phyloP scores from a whole-genome alignment of 2,113 vertebrate genomes.

The Tiliqua scincoides region DNA sequence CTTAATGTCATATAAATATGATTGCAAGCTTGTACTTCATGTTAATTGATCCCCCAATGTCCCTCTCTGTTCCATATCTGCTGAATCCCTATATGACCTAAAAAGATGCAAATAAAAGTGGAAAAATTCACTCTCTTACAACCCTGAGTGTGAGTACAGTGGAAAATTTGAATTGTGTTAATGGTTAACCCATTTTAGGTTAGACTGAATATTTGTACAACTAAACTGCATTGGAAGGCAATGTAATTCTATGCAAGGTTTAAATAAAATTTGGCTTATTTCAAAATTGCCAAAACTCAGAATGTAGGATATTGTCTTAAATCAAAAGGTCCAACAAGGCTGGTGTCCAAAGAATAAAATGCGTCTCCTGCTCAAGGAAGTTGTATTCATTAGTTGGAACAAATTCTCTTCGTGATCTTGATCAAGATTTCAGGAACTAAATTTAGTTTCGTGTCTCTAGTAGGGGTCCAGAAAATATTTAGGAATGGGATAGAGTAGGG shows the following conservation, averaged over 20 bases:
- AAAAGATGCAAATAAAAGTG: too few species aligned
- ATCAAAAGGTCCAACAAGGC: not conserved
- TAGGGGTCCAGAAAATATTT: not conserved
- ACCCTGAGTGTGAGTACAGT: too few species aligned
- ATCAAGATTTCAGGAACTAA: not conserved
- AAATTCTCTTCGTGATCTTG: not conserved
- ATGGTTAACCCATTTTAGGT: not conserved
- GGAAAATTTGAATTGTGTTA: not conserved
- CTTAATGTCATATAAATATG: too few species aligned
- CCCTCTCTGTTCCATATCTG: not conserved
- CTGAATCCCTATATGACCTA: not conserved
- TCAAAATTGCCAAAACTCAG: not conserved
- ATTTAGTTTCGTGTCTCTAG: not conserved
- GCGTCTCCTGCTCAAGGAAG: not conserved
- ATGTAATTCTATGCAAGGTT: not conserved
- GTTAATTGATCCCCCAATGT: not conserved
- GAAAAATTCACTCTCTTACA: not conserved
- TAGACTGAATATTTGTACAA: not conserved
- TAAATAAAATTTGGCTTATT: not conserved
- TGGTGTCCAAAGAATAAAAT: not conserved
- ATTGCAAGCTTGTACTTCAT: too few species aligned
- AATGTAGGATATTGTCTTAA: not conserved
- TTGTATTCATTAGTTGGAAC: not conserved
- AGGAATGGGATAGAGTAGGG: not conserved
- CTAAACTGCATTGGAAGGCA: too few species aligned